phyloP scores from a whole-genome alignment of 1,140 invertebrate genomes.

The Odontomachus brunneus region DNA sequence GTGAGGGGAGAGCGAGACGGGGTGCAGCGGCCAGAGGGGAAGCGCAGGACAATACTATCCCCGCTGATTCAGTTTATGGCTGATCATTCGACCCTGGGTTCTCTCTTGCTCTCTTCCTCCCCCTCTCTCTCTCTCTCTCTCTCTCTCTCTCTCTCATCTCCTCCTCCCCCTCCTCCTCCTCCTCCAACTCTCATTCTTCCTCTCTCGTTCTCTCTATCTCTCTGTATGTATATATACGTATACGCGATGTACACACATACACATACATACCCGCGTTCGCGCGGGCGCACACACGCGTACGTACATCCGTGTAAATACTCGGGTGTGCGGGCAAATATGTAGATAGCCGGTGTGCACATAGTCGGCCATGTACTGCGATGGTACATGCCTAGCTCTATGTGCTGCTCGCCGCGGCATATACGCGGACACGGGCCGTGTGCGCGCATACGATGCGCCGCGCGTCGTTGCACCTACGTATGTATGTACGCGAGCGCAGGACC shows the following conservation, averaged over 20 bases:
- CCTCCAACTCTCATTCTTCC: slow-evolving; percentile 39
- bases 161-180: slow-evolving; percentile 5
- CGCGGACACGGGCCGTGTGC: slow-evolving; percentile 32
- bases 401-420: slow-evolving; percentile 39
- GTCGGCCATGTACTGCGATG: slow-evolving; percentile 60
- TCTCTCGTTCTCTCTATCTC: slow-evolving; percentile 47
- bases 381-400: slow-evolving; percentile 51
- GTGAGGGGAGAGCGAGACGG: slow-evolving; percentile 36
- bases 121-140: background rate
- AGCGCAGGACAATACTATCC: slow-evolving; percentile 76
- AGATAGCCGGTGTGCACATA: slow-evolving; percentile 67
- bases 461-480: slow-evolving; percentile 1
- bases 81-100: slow-evolving; percentile 81
- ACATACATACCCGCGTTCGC: slow-evolving; percentile 13
- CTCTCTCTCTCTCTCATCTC: slow-evolving; percentile 26
- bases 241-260: no score
- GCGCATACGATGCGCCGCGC: slow-evolving; percentile 24
- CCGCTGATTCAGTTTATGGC: slow-evolving; percentile 81
- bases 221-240: slow-evolving; percentile 44
- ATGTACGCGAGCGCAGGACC: background rate
- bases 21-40: slow-evolving; percentile 53
- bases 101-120: slow-evolving; percentile 7
- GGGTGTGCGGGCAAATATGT: slow-evolving; percentile 70
- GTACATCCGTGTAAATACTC: slow-evolving; percentile 55
- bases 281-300: background rate